phyloP scores from a whole-genome alignment of 2,113 vertebrate species.

The Dicerorhinus sumatrensis region DNA sequence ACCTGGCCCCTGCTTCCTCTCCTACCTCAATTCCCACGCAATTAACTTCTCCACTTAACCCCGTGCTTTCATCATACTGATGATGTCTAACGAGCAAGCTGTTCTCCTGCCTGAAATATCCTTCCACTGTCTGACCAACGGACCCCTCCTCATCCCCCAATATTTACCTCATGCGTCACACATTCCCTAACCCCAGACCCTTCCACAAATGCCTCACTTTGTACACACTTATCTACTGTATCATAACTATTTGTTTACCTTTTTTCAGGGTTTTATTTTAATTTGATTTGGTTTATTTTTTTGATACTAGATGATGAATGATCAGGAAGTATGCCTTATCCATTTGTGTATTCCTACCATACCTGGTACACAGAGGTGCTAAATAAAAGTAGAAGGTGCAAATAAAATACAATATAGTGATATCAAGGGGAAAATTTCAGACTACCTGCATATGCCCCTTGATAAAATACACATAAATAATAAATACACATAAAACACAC shows the following conservation, averaged over 20 bases:
- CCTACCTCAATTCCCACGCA: not conserved
- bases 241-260: not conserved
- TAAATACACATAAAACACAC: too few relatives aligned
- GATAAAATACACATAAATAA: conserved; percentile 48
- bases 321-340: not conserved
- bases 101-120: not conserved
- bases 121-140: not conserved
- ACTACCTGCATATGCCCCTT: conserved; percentile 13
- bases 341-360: not conserved
- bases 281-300: not conserved
- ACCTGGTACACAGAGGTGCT: not conserved
- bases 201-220: not conserved
- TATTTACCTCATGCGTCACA: not conserved
- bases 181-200: not conserved
- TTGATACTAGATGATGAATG: not conserved
- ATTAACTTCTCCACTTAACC: not conserved
- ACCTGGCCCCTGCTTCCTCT: not conserved
- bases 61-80: not conserved
- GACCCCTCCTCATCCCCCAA: not conserved
- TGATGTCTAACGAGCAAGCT: not conserved
- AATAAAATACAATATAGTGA: conserved; percentile 15
- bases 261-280: not conserved
- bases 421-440: not conserved
- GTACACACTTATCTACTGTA: not conserved
- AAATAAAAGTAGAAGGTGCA: not conserved